These are phyloP conservation scores for Anguilla obscura DNA, from an alignment of 2,797 vertebrate species.

Conservation along the genomic window DNA sequence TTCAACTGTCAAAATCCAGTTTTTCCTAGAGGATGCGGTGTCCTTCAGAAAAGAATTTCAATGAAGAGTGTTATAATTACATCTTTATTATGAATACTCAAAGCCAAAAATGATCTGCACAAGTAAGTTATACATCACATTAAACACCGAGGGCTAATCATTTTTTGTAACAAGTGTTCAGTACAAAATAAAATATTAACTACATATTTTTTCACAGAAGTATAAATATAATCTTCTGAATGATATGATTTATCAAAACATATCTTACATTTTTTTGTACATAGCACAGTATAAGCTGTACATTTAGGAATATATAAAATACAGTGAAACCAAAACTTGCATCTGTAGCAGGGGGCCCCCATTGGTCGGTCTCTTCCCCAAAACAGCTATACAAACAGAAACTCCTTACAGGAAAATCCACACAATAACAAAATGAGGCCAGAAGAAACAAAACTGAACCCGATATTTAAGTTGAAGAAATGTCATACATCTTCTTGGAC, in stretches of 20 bases:
- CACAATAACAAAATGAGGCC: not conserved
- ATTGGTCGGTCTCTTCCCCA: not conserved
- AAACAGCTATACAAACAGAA: not conserved
- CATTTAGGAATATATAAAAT: conserved; percentile 73
- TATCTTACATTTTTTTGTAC: conserved; percentile 83
- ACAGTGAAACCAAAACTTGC: not conserved
- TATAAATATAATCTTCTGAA: conserved; percentile 85
- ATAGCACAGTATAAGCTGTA: conserved; percentile 62
- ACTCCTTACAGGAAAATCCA: not conserved
- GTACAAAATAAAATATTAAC: conserved; percentile 76
- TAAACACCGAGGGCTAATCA: conserved; percentile 10
- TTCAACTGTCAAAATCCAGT: not conserved
- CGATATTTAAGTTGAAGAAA: not conserved
- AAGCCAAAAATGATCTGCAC: conserved; percentile 12
- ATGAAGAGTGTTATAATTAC: not conserved
- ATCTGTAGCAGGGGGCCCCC: not conserved
- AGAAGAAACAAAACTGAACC: not conserved
- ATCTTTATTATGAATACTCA: conserved; percentile 15
- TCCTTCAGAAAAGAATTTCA: not conserved
- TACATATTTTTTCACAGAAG: conserved; percentile 79
- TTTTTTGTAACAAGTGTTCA: conserved; percentile 29
- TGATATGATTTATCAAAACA: conserved; percentile 82
- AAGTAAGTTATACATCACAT: conserved; percentile 17
- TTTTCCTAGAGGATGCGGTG: not conserved
- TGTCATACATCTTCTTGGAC: not conserved